These are phyloP conservation scores for Dysmachus trigonus DNA, from an alignment of 2,888 invertebrate genomes.

Conservation along the genomic window DNA sequence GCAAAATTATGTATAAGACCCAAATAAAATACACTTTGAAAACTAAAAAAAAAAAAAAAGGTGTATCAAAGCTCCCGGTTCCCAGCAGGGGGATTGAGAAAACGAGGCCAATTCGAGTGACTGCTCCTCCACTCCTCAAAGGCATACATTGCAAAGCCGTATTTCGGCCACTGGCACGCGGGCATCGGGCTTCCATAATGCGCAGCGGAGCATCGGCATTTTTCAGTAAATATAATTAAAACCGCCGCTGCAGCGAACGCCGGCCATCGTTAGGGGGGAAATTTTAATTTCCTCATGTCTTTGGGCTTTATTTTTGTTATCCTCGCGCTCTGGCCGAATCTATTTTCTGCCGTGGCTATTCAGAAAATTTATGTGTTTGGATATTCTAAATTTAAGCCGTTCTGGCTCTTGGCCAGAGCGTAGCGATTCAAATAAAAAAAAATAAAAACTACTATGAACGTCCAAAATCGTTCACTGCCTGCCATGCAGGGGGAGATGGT, in stretches of 20 bases:
- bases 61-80: neutral
- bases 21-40: too few relatives aligned
- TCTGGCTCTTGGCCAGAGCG: slow-evolving; percentile 16
- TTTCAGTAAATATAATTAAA: neutral
- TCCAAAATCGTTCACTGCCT: neutral
- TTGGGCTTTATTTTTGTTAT: neutral
- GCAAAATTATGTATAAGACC: too few relatives aligned
- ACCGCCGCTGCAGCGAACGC: neutral
- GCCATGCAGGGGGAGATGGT: neutral
- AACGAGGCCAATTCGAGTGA: neutral
- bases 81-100: neutral
- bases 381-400: slow-evolving; percentile 38
- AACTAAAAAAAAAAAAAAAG: too few relatives aligned
- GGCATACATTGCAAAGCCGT: neutral
- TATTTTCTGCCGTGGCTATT: slow-evolving; percentile 37
- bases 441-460: neutral
- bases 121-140: neutral
- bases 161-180: neutral
- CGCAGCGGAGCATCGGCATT: neutral
- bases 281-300: neutral
- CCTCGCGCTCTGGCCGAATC: neutral
- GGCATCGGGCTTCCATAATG: neutral
- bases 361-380: slow-evolving; percentile 37
- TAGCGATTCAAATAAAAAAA: slow-evolving; percentile 1
- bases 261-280: neutral